Evolutionary conservation across 2,888 invertebrate genomes (phyloP).

Genomic region (Eupeodes luniger): DNA sequence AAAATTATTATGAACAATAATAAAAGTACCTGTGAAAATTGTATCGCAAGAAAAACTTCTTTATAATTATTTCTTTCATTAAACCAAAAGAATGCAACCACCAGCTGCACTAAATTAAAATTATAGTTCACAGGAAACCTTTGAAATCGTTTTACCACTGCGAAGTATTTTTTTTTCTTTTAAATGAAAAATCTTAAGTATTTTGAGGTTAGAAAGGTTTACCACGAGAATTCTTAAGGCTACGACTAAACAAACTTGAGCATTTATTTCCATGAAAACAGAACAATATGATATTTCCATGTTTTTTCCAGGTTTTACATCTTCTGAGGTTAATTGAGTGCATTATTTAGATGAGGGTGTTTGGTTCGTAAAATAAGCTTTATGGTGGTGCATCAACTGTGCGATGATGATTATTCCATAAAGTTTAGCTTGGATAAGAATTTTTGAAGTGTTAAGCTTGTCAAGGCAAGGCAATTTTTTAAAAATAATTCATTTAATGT

Average conservation of each 20-base stretch:
- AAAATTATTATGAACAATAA: background rate
- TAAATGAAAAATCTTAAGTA: slow-evolving; percentile 17
- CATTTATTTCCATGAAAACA: background rate
- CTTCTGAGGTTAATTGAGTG: slow-evolving; percentile 21
- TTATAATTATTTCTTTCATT: background rate
- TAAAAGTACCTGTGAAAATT: slow-evolving; percentile 1
- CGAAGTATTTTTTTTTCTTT: background rate
- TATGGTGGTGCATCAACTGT: background rate
- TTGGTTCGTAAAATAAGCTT: background rate
- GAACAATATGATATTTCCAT: background rate
- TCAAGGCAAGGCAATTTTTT: background rate
- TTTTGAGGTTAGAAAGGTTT: slow-evolving; percentile 8
- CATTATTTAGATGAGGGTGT: background rate
- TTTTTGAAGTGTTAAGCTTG: background rate
- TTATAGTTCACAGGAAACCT: background rate
- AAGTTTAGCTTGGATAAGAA: background rate
- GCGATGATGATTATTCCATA: background rate
- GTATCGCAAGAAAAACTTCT: background rate
- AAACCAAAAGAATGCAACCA: slow-evolving; percentile 9
- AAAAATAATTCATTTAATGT: no score
- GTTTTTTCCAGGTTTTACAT: background rate
- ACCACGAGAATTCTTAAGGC: background rate
- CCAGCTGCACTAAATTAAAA: background rate
- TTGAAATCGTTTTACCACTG: background rate
- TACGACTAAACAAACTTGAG: background rate